phyloP scores from a whole-genome alignment of 1,140 invertebrate genomes.

The Drosophila arawakana region DNA sequence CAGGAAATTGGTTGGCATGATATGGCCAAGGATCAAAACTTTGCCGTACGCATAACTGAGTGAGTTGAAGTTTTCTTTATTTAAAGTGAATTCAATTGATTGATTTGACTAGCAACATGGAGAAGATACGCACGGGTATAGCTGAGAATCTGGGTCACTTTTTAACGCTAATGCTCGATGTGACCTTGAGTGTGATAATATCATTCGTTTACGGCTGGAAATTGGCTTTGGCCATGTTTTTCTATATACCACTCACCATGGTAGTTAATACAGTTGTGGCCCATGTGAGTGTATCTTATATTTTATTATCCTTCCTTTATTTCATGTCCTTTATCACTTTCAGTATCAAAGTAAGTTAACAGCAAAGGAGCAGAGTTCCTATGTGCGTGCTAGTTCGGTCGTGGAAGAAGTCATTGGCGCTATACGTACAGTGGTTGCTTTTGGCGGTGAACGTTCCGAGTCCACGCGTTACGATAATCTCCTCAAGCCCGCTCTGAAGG shows the following conservation, averaged over 20 bases:
- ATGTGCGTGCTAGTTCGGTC: slow-evolving; percentile 90
- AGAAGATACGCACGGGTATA: slow-evolving; percentile 94
- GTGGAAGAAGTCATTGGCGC: slow-evolving; percentile 92
- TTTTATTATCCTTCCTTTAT: slow-evolving; percentile 30
- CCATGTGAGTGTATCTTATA: slow-evolving; percentile 85
- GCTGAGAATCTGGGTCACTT: slow-evolving; percentile 94
- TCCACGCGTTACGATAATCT: slow-evolving; percentile 88
- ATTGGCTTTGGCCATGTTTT: slow-evolving; percentile 92
- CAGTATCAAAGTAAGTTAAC: slow-evolving; percentile 90
- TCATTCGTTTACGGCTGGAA: slow-evolving; percentile 92
- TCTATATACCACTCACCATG: slow-evolving; percentile 92
- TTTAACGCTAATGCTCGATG: slow-evolving; percentile 88
- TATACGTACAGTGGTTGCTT: slow-evolving; percentile 91
- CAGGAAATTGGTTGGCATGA: slow-evolving; percentile 97
- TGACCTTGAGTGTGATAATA: slow-evolving; percentile 88
- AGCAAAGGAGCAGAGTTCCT: slow-evolving; percentile 88
- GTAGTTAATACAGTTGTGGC: slow-evolving; percentile 88
- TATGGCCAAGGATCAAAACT: slow-evolving; percentile 91
- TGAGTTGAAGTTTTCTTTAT: slow-evolving; percentile 84
- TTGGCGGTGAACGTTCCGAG: slow-evolving; percentile 91
- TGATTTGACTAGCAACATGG: slow-evolving; percentile 89
- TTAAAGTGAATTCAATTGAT: neutral
- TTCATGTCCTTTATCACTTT: neutral
- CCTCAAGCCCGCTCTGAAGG: slow-evolving; percentile 84
- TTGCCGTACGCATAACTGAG: slow-evolving; percentile 94